Base-by-base conservation (phyloP, 2,113 vertebrate genomes). In the Anguilla rostrata region DNA sequence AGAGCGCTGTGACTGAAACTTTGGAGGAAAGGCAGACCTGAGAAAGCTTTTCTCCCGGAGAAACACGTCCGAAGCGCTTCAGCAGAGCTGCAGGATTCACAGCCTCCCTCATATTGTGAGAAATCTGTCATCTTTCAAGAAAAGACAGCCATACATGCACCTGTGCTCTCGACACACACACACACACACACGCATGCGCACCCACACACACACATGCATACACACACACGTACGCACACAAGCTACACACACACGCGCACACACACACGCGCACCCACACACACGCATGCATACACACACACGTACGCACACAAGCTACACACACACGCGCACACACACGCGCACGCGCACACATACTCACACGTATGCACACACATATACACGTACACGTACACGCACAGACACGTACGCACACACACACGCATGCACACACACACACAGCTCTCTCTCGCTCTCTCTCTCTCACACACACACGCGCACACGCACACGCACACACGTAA, bases 181-280 rank as follows among this genome's bases (percentile, higher is more conserved):
- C 15, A 78, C 41, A 86, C 20, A 43, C 43, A 79, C 18, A 75
- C 26, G 11, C 39, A 39, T 14, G 46, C 81, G 6, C 78, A n/a
- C 84, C 46, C 63, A 26, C 41, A 29, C 56, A 63, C 60, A 41
- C 39, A 3, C 79, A 78, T n/a, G 91, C 81, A 88, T 85, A 90
- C 41, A 53, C 11, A 14, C 49, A 14, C 49, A 53, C 49, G 11
- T 9, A 53, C 49, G 12, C 49, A 53, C 49, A 53, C 49, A 53
- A 3, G 1, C 49, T 9, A 53, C 49, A 53, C 49, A 53, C 49
- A 14, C 12, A 53, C 12, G 14, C 49, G 1, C 5, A 53, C 11
- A 1, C 49, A 53, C 49, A 53, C 49, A 53, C 49, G 12, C 49
- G 12, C 49, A 53, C 49, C 7, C 49, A 53, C 49, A 14, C 49